These are phyloP conservation scores for Agrenia bidenticulata DNA, from an alignment of 2,888 invertebrate species.

Conservation along the genomic window DNA sequence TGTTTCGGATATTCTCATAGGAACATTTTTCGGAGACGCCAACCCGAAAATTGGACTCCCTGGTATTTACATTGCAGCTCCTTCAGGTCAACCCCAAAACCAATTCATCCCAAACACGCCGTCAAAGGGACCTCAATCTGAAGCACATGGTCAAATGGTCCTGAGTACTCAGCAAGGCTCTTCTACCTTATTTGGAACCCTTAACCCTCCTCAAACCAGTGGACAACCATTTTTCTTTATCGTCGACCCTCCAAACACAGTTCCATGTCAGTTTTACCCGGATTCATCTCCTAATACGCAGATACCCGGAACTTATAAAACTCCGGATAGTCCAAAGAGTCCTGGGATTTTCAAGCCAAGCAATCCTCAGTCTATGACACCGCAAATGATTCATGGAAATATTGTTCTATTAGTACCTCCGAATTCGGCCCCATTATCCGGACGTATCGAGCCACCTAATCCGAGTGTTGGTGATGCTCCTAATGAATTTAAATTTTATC, in stretches of 20 bases:
- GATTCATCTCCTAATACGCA: background rate
- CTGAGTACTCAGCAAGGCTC: background rate
- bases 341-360: background rate
- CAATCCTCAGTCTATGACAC: too few species aligned
- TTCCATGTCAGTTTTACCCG: background rate
- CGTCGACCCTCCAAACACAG: background rate
- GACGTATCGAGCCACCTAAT: too few species aligned
- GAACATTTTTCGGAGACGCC: background rate
- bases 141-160: background rate
- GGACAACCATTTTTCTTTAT: background rate
- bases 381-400: too few species aligned
- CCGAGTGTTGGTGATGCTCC: too few species aligned
- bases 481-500: too few species aligned
- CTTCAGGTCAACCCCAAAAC: background rate
- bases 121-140: background rate
- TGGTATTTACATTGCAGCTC: background rate
- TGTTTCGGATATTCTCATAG: too few species aligned
- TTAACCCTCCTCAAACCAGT: background rate
- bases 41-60: background rate
- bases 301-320: slow-evolving; percentile 2
- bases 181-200: background rate
- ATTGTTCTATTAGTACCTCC: too few species aligned
- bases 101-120: background rate
- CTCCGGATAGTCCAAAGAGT: background rate
- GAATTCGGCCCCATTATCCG: too few species aligned